Base-by-base conservation (phyloP, 2,797 vertebrate genomes). In the Dryobates pubescens region DNA sequence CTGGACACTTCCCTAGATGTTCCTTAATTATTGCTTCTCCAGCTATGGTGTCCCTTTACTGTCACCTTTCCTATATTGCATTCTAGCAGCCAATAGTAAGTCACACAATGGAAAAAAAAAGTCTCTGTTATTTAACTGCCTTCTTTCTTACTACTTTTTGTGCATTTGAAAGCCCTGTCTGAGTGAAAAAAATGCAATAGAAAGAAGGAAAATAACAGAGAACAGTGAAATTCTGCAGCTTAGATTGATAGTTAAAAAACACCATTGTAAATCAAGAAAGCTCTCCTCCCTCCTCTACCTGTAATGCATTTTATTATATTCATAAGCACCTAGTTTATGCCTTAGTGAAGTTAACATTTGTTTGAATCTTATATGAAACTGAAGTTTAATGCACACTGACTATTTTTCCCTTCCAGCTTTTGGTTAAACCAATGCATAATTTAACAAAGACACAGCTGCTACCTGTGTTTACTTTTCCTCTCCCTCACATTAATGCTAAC, bases 391-490 rank as follows among this genome's bases (percentile, higher is more conserved):
- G 13, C 17, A 71, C 24, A 5, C 11, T 23, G 38, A 68, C 17
- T 13, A 34, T 4, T 43, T 47, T 47, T 69, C 10, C 7, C 30
- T 63, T 54, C 15, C 17, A 36, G 8, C 19, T 63, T 90, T 86
- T 90, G 9, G 10, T 38, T 73, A 88, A 88, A 32, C 1, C 8
- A 53, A 11, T 13, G 6, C 3, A 54, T 15, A 80, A 36, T 77
- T 73, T 71, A 54, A 53, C 1, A 3, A 62, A 29, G 30, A 45
- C 14, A 30, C 7, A 77, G 7, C 6, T 53, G 3, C 2, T 38
- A 36, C 10, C 3, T 0, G 0, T 15, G 9, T n/a, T 63, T 68
- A 10, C 2, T 76, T 82, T 89, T 68, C 7, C 13, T 6, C 7
- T 88, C 13, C 13, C 3, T 49, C 13, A 23, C 7, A 8, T 53